A percentile compares a stretch with the other conserved stretches of the same genome.
Evolutionary conservation across 2,888 invertebrate species (phyloP).

Genomic region (Hemithea aestivaria): DNA sequence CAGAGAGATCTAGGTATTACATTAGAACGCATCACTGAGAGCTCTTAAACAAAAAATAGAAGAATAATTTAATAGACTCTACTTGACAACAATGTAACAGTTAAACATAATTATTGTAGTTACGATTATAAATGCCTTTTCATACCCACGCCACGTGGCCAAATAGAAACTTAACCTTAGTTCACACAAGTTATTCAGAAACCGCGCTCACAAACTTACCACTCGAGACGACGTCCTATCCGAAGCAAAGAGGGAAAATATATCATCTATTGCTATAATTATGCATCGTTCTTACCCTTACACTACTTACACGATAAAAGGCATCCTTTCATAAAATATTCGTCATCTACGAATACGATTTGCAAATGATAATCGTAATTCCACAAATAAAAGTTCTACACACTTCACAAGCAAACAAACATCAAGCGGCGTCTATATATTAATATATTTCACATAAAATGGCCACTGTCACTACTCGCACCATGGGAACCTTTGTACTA

Average conservation of each 20-base stretch:
- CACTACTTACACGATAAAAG: constrained; percentile 73
- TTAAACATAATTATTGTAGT: constrained; percentile 59
- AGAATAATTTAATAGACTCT: constrained; percentile 75
- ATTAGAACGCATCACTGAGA: constrained; percentile 37
- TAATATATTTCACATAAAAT: constrained; percentile 50
- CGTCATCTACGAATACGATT: constrained; percentile 47
- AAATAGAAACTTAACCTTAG: constrained; percentile 52
- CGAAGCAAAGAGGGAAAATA: constrained; percentile 55
- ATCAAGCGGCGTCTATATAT: constrained; percentile 54
- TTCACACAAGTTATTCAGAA: constrained; percentile 38
- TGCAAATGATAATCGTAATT: constrained; percentile 63
- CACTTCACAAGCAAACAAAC: constrained; percentile 66
- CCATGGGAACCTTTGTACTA: constrained; percentile 70
- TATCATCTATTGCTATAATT: constrained; percentile 55
- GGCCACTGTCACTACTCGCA: constrained; percentile 49
- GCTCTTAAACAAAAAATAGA: constrained; percentile 53
- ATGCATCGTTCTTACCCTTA: constrained; percentile 59
- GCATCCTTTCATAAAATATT: constrained; percentile 69
- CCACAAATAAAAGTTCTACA: constrained; percentile 50
- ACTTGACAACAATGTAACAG: constrained; percentile 71
- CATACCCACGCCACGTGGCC: constrained; percentile 49
- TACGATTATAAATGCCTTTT: constrained; percentile 68
- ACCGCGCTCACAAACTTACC: constrained; percentile 42
- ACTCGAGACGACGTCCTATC: constrained; percentile 39
- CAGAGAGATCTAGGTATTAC: constrained; percentile 33